These are phyloP conservation scores for Drosophila trichaetosa DNA, from an alignment of 2,888 invertebrate species.

Conservation along the genomic window DNA sequence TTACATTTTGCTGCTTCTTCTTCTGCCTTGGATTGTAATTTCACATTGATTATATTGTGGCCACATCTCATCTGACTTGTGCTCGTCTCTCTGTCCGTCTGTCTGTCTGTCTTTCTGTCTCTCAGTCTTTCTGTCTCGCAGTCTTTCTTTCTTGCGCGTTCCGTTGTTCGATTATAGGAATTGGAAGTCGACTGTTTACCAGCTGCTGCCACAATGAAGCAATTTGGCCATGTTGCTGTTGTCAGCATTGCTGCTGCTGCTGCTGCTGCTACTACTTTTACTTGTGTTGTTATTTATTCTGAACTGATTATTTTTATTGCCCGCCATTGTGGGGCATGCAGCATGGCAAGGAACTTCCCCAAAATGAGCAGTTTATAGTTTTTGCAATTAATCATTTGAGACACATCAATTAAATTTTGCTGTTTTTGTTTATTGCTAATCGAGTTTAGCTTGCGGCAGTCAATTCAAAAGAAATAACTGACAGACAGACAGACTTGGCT, in stretches of 20 bases:
- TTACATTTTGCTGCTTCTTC: slow-evolving; percentile 46
- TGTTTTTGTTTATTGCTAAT: background rate
- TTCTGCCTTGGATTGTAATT: slow-evolving; percentile 43
- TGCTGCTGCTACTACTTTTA: slow-evolving; percentile 18
- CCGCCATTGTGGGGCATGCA: slow-evolving; percentile 8
- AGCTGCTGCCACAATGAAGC: slow-evolving; percentile 65
- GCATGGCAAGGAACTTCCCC: background rate
- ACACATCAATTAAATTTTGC: background rate
- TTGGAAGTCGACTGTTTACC: slow-evolving; percentile 49
- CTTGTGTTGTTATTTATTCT: slow-evolving; percentile 39
- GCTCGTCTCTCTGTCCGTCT: slow-evolving; percentile 40
- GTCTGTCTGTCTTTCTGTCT: too few relatives aligned
- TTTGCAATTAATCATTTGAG: slow-evolving; percentile 39
- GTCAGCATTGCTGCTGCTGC: background rate
- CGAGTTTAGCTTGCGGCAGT: background rate
- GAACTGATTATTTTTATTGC: slow-evolving; percentile 24
- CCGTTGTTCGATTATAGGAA: slow-evolving; percentile 44
- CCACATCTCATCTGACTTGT: slow-evolving; percentile 46
- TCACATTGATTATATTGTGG: slow-evolving; percentile 55
- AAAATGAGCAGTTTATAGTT: background rate
- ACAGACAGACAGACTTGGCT: background rate
- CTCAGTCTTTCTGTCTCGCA: too few relatives aligned
- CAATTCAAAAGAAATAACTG: background rate
- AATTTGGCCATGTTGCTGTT: slow-evolving; percentile 51
- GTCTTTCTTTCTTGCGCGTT: background rate